Evolutionary conservation across 2,797 vertebrate species (phyloP).

Genomic region (Simalia tracyae): DNA sequence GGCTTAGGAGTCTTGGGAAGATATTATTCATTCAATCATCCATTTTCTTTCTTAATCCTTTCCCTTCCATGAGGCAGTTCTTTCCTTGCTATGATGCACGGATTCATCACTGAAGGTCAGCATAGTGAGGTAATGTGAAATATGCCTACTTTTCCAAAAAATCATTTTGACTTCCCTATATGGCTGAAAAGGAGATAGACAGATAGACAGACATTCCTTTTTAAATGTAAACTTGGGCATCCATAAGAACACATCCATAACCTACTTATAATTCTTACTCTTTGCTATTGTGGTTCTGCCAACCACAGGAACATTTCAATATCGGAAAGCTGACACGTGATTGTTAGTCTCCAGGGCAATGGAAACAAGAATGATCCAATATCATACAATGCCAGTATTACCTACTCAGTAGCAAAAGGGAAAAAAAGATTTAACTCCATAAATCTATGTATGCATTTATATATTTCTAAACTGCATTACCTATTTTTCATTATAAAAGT

Average conservation of each 20-base stretch:
- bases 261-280: too few relatives aligned
- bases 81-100: background rate
- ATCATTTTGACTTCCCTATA: constrained; percentile 1
- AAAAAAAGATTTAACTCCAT: background rate
- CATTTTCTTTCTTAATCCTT: background rate
- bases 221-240: background rate
- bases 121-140: background rate
- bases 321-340: background rate
- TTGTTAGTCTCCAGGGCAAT: background rate
- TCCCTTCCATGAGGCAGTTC: background rate
- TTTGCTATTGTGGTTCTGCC: background rate
- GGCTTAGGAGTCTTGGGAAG: background rate
- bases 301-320: background rate
- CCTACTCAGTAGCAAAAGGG: background rate
- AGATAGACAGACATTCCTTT: background rate
- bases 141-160: constrained; percentile 5
- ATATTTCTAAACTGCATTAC: background rate
- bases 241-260: background rate
- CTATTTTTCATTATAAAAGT: background rate
- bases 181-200: background rate
- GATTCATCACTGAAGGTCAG: background rate
- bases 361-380: background rate
- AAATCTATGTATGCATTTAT: background rate
- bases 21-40: background rate
- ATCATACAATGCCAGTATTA: background rate